These are phyloP conservation scores for Drosophila multiciliata DNA, from an alignment of 2,888 invertebrate species.

Conservation along the genomic window DNA sequence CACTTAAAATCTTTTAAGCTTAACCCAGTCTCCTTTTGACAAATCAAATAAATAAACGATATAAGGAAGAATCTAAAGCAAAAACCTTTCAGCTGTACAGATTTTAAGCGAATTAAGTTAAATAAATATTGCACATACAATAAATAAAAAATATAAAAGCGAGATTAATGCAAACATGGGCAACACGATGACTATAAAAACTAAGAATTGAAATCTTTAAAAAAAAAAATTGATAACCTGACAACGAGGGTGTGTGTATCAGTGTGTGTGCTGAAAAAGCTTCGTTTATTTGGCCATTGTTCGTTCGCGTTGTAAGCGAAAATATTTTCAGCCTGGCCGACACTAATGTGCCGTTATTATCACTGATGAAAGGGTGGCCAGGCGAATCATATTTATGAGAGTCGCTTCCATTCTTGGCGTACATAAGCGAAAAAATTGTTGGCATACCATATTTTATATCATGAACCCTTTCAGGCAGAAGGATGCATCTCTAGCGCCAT, in stretches of 20 bases:
- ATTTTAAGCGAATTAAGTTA: constrained; percentile 46
- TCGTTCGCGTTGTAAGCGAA: constrained; percentile 43
- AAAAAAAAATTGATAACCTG: constrained; percentile 16
- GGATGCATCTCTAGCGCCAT: background rate
- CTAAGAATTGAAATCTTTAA: constrained; percentile 30
- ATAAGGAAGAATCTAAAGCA: constrained; percentile 16
- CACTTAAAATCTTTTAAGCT: constrained; percentile 43
- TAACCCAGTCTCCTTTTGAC: constrained; percentile 16
- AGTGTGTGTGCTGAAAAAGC: constrained; percentile 23
- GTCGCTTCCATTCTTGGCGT: constrained; percentile 40
- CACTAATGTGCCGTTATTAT: constrained; percentile 73
- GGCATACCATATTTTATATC: constrained; percentile 24
- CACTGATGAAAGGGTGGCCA: constrained; percentile 73
- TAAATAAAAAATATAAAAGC: constrained; percentile 1
- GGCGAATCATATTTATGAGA: constrained; percentile 59
- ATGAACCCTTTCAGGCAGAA: constrained; percentile 29
- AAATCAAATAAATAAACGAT: constrained; percentile 37
- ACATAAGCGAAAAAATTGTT: constrained; percentile 62
- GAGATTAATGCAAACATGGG: constrained; percentile 12
- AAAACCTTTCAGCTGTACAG: constrained; percentile 38
- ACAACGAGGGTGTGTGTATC: background rate
- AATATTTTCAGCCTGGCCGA: constrained; percentile 45
- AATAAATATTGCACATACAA: constrained; percentile 68
- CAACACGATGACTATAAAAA: constrained; percentile 51
- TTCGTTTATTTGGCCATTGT: constrained; percentile 61